These are phyloP conservation scores for Orthosia gracilis DNA, from an alignment of 2,888 invertebrate genomes.

Conservation along the genomic window DNA sequence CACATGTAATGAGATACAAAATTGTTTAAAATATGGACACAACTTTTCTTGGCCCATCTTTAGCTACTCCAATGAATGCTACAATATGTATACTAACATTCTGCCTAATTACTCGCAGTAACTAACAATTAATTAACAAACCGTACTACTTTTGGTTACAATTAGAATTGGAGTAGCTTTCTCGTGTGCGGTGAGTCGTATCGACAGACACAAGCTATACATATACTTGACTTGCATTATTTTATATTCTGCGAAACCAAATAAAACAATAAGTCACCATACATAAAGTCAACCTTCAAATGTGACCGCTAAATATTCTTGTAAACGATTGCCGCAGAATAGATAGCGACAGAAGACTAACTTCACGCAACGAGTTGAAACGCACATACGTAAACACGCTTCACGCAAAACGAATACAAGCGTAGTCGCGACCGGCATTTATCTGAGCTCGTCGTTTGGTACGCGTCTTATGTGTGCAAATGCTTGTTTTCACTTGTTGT, in stretches of 20 bases:
- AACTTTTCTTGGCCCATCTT: background rate
- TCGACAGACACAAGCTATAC: conserved; percentile 17
- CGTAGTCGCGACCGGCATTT: background rate
- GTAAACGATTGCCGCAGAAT: conserved; percentile 13
- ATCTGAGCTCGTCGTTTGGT: background rate
- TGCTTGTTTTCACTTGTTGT: background rate
- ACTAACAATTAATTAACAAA: conserved; percentile 20
- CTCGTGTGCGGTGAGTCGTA: conserved; percentile 39
- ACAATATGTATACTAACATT: conserved; percentile 1
- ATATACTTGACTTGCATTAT: conserved; percentile 12
- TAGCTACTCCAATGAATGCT: conserved; percentile 7
- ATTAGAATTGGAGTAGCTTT: conserved; percentile 1
- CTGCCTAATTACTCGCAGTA: conserved; percentile 18
- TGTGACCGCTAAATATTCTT: background rate
- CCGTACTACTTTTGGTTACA: background rate
- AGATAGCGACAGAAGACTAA: background rate
- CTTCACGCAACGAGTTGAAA: background rate
- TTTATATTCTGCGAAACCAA: too few relatives aligned
- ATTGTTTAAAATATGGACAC: background rate
- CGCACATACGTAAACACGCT: background rate
- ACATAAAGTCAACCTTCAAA: background rate
- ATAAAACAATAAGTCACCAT: too few relatives aligned
- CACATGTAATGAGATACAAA: conserved; percentile 21
- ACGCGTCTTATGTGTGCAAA: background rate
- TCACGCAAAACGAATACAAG: background rate